Evolutionary conservation across 2,888 invertebrate genomes (phyloP), one percentile per base, ranked within the genome.

Genomic region (Cistogaster globosa): DNA sequence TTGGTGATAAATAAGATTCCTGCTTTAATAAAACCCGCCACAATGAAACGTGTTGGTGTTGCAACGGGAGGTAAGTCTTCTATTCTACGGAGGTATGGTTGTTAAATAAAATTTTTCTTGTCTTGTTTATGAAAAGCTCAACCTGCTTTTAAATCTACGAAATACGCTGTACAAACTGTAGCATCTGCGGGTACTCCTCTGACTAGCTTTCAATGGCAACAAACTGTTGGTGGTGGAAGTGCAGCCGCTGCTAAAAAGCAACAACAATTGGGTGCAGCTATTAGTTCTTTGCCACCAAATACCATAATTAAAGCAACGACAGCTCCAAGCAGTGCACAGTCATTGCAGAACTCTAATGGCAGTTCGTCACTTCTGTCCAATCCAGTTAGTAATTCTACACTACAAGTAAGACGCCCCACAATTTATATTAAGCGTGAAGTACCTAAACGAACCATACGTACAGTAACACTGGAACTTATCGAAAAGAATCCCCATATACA

Each of bases 351-450:
- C 71, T 60, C 89, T 2, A 90, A 90, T 84, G 89, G 90, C 22
- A 87, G 87, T 16, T 67, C 86, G 18, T 82, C 88, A 1, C 36
- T 71, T 51, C 62, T 84, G 11, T 74, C 72, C 1, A 82, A 57
- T 82, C 5, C 88, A 57, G 11, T 22, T n/a, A 51, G 16, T 16
- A 14, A 45, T 14, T 75, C 87, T 0, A 76, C 87, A 7, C 20
- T 88, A 5, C 88, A 88, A 51, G 87, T 89, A 3, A 88, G 89
- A 32, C 88, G 90, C 22, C 90, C 90, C 6, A 90, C 92, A 7
- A 91, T 92, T 0, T 91, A 90, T n/a, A 90, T 92, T 5, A 91
- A 91, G 65, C 90, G 91, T 1, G 91, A 92, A 9, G 81, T 89
- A 63, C 90, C 90, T 0, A 90, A 90, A 67, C 91, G 90, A 8